These are phyloP conservation scores for Thumatha senex DNA, from an alignment of 2,888 invertebrate genomes.

Conservation along the genomic window DNA sequence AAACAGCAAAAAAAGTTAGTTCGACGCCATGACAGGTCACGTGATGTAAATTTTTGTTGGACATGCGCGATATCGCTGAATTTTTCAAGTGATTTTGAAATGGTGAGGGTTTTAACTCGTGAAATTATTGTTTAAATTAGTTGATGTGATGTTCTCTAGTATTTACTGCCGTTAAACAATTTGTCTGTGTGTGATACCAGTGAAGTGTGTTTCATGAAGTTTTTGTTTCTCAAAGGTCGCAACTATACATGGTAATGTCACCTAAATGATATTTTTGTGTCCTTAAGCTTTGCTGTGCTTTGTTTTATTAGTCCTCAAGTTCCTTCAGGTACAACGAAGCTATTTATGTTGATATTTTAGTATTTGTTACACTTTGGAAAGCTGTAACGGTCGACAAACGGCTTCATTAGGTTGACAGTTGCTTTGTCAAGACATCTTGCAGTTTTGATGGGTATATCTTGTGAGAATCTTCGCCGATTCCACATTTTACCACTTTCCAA, in stretches of 20 bases:
- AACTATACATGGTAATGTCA: slow-evolving; percentile 66
- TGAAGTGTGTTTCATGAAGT: slow-evolving; percentile 55
- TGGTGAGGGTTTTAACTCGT: slow-evolving; percentile 60
- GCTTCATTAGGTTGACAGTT: slow-evolving; percentile 34
- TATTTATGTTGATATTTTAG: slow-evolving; percentile 16
- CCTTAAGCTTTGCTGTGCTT: slow-evolving; percentile 54
- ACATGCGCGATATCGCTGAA: slow-evolving; percentile 76
- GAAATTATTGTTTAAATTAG: slow-evolving; percentile 51
- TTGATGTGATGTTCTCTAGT: slow-evolving; percentile 37
- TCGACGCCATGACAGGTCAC: slow-evolving; percentile 83
- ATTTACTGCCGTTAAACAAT: slow-evolving; percentile 38
- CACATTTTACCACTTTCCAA: slow-evolving; percentile 1
- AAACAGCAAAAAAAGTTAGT: slow-evolving; percentile 33
- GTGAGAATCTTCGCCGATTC: slow-evolving; percentile 14
- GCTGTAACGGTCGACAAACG: slow-evolving; percentile 25
- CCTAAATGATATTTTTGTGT: slow-evolving; percentile 54
- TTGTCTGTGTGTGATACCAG: slow-evolving; percentile 54
- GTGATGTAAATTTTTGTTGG: slow-evolving; percentile 82
- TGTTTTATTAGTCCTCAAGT: slow-evolving; percentile 43
- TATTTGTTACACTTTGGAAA: slow-evolving; percentile 12
- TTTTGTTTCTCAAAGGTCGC: slow-evolving; percentile 70
- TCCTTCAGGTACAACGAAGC: slow-evolving; percentile 24
- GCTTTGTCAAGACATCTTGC: slow-evolving; percentile 39
- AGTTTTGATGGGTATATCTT: slow-evolving; percentile 25
- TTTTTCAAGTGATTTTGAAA: slow-evolving; percentile 76